Evolutionary conservation across 1,140 invertebrate genomes (phyloP), one percentile per base, ranked within the genome.

Genomic region (Scaptomyza montana): DNA sequence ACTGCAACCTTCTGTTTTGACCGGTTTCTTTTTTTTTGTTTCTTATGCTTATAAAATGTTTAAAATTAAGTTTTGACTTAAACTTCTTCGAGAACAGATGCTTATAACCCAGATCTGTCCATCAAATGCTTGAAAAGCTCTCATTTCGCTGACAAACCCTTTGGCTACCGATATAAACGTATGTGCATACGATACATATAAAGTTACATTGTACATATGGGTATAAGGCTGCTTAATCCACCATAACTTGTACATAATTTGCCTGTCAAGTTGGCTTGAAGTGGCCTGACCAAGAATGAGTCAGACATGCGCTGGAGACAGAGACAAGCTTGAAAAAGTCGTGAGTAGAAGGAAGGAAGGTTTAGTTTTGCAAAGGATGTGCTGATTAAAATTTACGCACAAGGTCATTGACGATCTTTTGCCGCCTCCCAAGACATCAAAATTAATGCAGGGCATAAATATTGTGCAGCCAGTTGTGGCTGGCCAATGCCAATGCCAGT

Each of bases 371-470:
- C 66, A 30, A 73, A 84, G 80, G 77, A 75, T 71, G 64, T 51
- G 60, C 63, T 87, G 81, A 86, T 87, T 86, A 81, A 81, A 81
- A 85, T 86, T 81, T 86, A 87, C 74, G 71, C 78, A 78, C 82
- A 86, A 87, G 82, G 81, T 86, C 82, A 78, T 80, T 86, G 50
- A 45, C 28, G 69, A 59, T 36, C 59, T 66, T 45, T 67, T 45
- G 79, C 51, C 61, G 61, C 71, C 21, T 33, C 55, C 21, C 53
- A 36, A 74, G 71, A 78, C 69, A 78, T 87, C 54, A 80, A 78
- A 86, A 87, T 86, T 78, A 86, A 86, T 86, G 82, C 78, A 81
- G 80, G 70, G 49, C 81, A 86, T 86, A 86, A 86, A 87, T 81
- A 86, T 87, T 78, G 78, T 61, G 69, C 74, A 76, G 70, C 62